These are phyloP conservation scores for Enteromius treurensis DNA, from an alignment of 2,797 vertebrate species.

Conservation along the genomic window DNA sequence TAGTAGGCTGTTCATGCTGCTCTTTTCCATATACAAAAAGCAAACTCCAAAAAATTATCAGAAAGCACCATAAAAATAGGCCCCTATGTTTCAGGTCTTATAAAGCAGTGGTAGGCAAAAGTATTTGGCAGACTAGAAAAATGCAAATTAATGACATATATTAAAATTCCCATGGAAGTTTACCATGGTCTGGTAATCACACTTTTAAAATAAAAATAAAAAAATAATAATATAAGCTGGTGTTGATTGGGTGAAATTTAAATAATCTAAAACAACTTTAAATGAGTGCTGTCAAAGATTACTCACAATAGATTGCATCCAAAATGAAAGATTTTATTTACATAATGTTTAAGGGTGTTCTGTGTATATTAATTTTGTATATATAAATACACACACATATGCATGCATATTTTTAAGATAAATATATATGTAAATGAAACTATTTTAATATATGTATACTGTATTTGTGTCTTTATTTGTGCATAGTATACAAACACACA, in stretches of 20 bases:
- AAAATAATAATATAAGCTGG: background rate
- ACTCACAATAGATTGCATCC: too few relatives aligned
- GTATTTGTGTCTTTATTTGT: too few relatives aligned
- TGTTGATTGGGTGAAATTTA: background rate
- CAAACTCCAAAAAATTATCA: background rate
- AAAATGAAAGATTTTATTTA: too few relatives aligned
- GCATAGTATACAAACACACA: too few relatives aligned
- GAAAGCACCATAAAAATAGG: background rate
- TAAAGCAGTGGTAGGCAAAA: background rate
- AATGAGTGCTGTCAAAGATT: too few relatives aligned
- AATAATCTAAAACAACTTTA: background rate
- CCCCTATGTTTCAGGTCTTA: background rate
- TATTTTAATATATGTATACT: too few relatives aligned
- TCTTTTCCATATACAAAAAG: conserved; percentile 3
- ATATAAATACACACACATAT: too few relatives aligned
- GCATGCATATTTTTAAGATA: too few relatives aligned
- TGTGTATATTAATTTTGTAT: too few relatives aligned
- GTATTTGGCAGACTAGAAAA: background rate
- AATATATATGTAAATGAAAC: too few relatives aligned
- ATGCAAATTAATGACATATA: background rate
- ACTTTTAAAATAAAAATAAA: background rate
- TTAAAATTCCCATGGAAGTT: background rate
- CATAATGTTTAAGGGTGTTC: too few relatives aligned
- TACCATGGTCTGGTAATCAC: background rate
- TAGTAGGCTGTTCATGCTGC: background rate